These are phyloP conservation scores for Littorina saxatilis DNA, from an alignment of 1,140 invertebrate species.

Conservation along the genomic window DNA sequence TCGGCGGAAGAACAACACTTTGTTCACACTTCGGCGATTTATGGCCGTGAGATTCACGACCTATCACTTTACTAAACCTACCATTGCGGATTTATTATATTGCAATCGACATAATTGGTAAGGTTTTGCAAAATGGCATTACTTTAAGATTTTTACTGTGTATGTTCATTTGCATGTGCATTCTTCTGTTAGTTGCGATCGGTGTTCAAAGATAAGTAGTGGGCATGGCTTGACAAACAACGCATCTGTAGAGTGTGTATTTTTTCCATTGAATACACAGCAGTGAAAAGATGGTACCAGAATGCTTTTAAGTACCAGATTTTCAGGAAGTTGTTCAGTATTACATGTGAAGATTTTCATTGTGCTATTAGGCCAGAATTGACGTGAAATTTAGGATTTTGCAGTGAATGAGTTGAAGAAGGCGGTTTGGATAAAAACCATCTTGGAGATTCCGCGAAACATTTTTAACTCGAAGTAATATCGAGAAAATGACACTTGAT, in stretches of 20 bases:
- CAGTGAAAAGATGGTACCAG: constrained; percentile 37
- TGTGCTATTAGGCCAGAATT: too few relatives aligned
- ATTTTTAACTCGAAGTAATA: too few relatives aligned
- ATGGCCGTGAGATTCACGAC: constrained; percentile 36
- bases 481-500: too few relatives aligned
- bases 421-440: too few relatives aligned
- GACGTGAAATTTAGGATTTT: too few relatives aligned
- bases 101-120: constrained; percentile 36
- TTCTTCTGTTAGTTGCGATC: not conserved
- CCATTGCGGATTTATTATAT: constrained; percentile 19
- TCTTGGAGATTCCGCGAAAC: too few relatives aligned
- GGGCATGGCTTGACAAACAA: constrained; percentile 16
- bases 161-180: constrained; percentile 25
- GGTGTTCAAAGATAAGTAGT: constrained; percentile 20
- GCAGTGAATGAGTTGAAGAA: too few relatives aligned
- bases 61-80: constrained; percentile 28
- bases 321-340: too few relatives aligned
- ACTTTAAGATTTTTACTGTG: not conserved
- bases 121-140: constrained; percentile 40
- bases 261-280: constrained; percentile 36
- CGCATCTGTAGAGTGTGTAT: constrained; percentile 27
- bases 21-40: constrained; percentile 40
- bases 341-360: too few relatives aligned
- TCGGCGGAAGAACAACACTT: constrained; percentile 33
- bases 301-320: constrained; percentile 14